Base-by-base conservation (phyloP, 2,113 vertebrate genomes). In the Rutilus rutilus region DNA sequence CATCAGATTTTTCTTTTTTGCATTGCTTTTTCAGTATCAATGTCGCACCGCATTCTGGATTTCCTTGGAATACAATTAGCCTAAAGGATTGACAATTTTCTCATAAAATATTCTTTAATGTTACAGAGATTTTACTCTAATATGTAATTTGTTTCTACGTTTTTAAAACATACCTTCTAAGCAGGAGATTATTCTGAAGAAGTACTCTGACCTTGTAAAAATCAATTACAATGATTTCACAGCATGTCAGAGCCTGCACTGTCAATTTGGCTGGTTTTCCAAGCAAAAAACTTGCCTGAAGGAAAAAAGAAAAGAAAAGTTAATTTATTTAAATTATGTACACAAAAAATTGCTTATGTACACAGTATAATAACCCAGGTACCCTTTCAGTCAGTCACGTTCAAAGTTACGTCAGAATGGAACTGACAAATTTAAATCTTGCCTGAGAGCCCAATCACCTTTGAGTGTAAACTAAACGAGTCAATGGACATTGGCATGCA, bases 231-330 rank as follows among this genome's bases (percentile, higher is more conserved):
- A 89, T n/a, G 25, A 89, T 71, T 80, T 87, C 82, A 85, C 88
- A 89, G 60, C 76, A 75, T 52, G 88, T 87, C 78, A 78, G 62
- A 27, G 88, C 83, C 27, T 83, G 88, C 14, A 89, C 67, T 36
- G 86, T 89, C 86, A 85, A 64, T 39, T 54, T 27, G 15, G 88
- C 60, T 82, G 27, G 82, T 78, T 83, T 87, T 80, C 73, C 88
- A 85, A 78, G 87, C 45, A 89, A 69, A 86, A 89, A 89, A 23
- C 88, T 86, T 47, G n/a, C 78, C 88, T 89, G 42, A 27, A 85
- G 10, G 17, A 15, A 69, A 62, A 75, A 75, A 25, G 25, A 2
- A 17, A 57, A 33, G 2, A 39, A 19, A 52, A 50, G 74, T 9
- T 27, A 4, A 30, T 76, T 17, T 2, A 45, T 36, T 50, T 45